phyloP scores from a whole-genome alignment of 2,888 invertebrate genomes.

The Pediacus dermestoides region DNA sequence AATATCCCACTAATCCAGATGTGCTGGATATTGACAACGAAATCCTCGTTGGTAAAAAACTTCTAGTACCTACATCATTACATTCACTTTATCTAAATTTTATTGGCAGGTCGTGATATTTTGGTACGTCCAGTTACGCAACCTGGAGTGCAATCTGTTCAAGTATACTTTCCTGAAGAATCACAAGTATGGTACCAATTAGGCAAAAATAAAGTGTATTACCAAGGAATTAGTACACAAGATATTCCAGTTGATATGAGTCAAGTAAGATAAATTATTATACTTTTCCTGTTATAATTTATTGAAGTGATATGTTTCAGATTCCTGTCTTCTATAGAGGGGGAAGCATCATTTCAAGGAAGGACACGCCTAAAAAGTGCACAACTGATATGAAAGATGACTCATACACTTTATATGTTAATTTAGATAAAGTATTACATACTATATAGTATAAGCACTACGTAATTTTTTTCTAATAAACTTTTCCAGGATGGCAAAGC shows the following conservation, averaged over 20 bases:
- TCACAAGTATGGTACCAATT: slow-evolving; percentile 66
- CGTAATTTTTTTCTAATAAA: slow-evolving; percentile 9
- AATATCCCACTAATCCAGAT: slow-evolving; percentile 77
- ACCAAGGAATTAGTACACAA: slow-evolving; percentile 10
- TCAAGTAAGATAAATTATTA: neutral
- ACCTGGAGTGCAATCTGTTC: neutral
- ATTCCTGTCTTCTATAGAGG: slow-evolving; percentile 39
- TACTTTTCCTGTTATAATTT: no score
- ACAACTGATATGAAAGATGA: slow-evolving; percentile 31
- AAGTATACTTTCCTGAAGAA: slow-evolving; percentile 4
- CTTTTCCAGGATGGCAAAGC: slow-evolving; percentile 56
- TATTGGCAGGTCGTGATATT: slow-evolving; percentile 70
- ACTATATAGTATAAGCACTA: slow-evolving; percentile 5
- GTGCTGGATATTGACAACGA: slow-evolving; percentile 78
- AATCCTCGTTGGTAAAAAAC: slow-evolving; percentile 60
- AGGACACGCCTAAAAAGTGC: slow-evolving; percentile 25
- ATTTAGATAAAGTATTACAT: slow-evolving; percentile 26
- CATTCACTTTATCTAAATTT: no score
- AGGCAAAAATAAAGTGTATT: slow-evolving; percentile 20
- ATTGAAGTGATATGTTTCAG: slow-evolving; percentile 27
- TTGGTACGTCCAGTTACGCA: slow-evolving; percentile 45
- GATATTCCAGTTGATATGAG: slow-evolving; percentile 12
- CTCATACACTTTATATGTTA: slow-evolving; percentile 31
- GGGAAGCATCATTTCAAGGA: slow-evolving; percentile 36
- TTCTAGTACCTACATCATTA: no score